These are phyloP conservation scores for Glandiceps talaboti DNA, from an alignment of 53 echinoderm and acorn worm genomes.

Conservation along the genomic window DNA sequence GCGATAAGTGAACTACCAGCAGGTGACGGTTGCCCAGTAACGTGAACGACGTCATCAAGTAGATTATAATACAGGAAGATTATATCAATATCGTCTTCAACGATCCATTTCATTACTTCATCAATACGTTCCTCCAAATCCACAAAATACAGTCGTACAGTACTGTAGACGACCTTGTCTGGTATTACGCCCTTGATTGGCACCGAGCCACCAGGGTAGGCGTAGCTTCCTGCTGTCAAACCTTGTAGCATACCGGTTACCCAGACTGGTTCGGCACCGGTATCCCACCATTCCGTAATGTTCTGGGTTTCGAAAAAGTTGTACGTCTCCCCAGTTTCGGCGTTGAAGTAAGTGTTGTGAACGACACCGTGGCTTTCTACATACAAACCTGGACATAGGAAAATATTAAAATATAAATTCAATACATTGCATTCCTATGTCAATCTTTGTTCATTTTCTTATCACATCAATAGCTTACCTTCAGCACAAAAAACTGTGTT, in stretches of 20 bases:
- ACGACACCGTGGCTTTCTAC: constrained; percentile 55
- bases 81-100: constrained; percentile 59
- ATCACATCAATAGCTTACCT: too few species aligned
- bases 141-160: constrained; percentile 26
- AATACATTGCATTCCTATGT: not conserved
- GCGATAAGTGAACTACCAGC: not conserved
- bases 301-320: constrained; percentile 47
- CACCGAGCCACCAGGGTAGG: constrained; percentile 73
- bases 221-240: constrained; percentile 49
- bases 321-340: constrained; percentile 26
- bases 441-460: not conserved
- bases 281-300: constrained; percentile 55
- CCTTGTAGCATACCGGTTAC: constrained; percentile 76
- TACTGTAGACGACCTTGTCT: constrained; percentile 11
- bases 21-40: not conserved
- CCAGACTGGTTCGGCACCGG: constrained; percentile 68
- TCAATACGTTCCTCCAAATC: constrained; percentile 48
- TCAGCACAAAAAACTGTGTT: too few species aligned
- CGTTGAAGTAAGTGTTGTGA: constrained; percentile 47
- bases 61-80: constrained; percentile 67
- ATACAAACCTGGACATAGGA: constrained; percentile 26
- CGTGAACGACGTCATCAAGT: constrained; percentile 63
- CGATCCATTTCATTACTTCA: constrained; percentile 60
- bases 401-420: not conserved
- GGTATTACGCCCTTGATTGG: constrained; percentile 19